Percentiles rank a stretch among this genome's conserved stretches.
These are phyloP conservation scores for Embidobia sp. DNA, from an alignment of 2,888 invertebrate genomes.

Conservation along the genomic window DNA sequence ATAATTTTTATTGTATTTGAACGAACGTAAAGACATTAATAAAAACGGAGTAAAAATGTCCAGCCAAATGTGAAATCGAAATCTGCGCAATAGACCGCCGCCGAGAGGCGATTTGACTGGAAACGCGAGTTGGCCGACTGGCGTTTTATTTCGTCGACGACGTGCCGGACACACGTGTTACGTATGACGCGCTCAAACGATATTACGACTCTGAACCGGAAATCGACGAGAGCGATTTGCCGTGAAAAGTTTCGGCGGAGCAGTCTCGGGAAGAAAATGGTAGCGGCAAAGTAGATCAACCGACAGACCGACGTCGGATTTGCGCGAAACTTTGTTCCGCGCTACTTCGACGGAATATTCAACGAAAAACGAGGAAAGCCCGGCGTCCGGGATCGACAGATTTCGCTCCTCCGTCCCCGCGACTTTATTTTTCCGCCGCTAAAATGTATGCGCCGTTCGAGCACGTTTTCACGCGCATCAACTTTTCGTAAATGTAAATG, in stretches of 20 bases:
- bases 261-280: constrained; percentile 40
- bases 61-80: constrained; percentile 17
- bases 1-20: too few species aligned
- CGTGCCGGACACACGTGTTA: constrained; percentile 55
- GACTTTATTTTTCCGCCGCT: neutral
- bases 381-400: constrained; percentile 66
- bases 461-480: constrained; percentile 12
- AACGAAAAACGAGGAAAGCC: constrained; percentile 75
- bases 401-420: constrained; percentile 12
- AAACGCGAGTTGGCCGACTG: constrained; percentile 6
- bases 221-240: constrained; percentile 58
- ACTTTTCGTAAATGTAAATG: constrained; percentile 37
- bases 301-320: constrained; percentile 61
- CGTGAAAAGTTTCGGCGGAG: constrained; percentile 49
- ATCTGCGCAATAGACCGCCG: neutral
- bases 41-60: neutral
- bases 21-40: too few species aligned
- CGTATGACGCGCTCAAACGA: constrained; percentile 50
- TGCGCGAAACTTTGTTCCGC: constrained; percentile 72
- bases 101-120: constrained; percentile 15
- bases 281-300: constrained; percentile 62
- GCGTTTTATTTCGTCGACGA: constrained; percentile 37
- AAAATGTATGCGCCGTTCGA: neutral
- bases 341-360: constrained; percentile 72
- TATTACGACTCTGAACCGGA: constrained; percentile 46